Conservation (phyloP, 1,140 invertebrate genomes). For the Dendroctonus valens region DNA sequence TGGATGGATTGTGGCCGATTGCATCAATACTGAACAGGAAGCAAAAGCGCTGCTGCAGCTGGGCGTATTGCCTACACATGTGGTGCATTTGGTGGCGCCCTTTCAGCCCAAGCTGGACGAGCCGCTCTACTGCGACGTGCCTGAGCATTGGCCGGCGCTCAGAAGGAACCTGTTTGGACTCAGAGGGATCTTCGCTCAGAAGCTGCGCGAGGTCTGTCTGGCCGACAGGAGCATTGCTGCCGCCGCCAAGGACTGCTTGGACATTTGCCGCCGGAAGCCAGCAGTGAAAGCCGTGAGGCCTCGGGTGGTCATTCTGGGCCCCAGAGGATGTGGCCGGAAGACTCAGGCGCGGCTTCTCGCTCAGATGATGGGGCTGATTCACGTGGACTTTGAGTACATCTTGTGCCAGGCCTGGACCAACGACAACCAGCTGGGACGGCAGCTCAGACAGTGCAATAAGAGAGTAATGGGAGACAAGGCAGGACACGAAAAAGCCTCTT, state of each 20-base stretch:
- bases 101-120: conserved; percentile 44
- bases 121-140: conserved; percentile 43
- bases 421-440: conserved; percentile 53
- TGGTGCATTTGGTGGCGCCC: conserved; percentile 51
- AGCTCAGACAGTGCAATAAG: conserved; percentile 50
- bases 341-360: conserved; percentile 51
- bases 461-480: conserved; percentile 2
- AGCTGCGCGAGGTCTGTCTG: conserved; percentile 33
- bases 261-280: conserved; percentile 38
- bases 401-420: conserved; percentile 52
- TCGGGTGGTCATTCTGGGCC: conserved; percentile 54
- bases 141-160: conserved; percentile 42
- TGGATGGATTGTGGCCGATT: conserved; percentile 49
- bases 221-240: conserved; percentile 9
- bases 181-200: conserved; percentile 41
- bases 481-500: not conserved
- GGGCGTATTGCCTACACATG: conserved; percentile 55
- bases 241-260: conserved; percentile 38
- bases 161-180: conserved; percentile 41
- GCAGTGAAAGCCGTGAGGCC: conserved; percentile 43
- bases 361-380: conserved; percentile 52
- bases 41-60: conserved; percentile 49
- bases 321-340: conserved; percentile 52
- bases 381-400: conserved; percentile 58
- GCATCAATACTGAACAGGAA: conserved; percentile 52